Evolutionary conservation across 2,113 vertebrate species (phyloP).

Genomic region (Microcebus griseorufus): DNA sequence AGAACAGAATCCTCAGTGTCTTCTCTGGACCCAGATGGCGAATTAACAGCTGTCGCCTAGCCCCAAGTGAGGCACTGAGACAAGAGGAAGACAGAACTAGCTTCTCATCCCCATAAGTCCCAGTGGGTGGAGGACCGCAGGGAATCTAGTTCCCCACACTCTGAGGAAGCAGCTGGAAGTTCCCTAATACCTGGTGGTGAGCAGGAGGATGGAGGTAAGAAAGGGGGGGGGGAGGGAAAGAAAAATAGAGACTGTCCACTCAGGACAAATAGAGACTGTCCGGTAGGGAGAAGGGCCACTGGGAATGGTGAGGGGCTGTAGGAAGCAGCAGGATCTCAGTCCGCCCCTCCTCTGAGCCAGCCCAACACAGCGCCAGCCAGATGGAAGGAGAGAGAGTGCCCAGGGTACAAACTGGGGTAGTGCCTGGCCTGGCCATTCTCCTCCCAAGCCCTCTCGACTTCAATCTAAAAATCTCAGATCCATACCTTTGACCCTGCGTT

Average conservation of each 20-base stretch:
- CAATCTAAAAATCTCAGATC: not conserved
- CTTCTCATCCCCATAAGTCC: not conserved
- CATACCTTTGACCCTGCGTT: not conserved
- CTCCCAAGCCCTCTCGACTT: not conserved
- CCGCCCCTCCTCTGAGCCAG: not conserved
- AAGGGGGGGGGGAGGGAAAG: rapidly evolving
- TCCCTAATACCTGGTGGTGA: not conserved
- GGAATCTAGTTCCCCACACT: not conserved
- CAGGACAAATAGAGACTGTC: not conserved
- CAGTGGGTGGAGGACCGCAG: not conserved
- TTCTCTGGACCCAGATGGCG: not conserved
- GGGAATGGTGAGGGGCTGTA: not conserved
- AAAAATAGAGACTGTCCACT: not conserved
- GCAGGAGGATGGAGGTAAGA: not conserved
- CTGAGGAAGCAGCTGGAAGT: not conserved
- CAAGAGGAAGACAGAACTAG: not conserved
- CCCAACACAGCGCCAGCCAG: not conserved
- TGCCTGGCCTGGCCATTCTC: not conserved
- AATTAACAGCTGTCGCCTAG: not conserved
- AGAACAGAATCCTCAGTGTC: not conserved
- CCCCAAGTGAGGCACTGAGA: not conserved
- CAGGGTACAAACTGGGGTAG: not conserved
- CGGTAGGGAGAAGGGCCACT: not conserved
- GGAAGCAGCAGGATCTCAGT: not conserved
- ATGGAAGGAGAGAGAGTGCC: not conserved